A percentile compares a stretch with the other conserved stretches of the same genome.
These are phyloP conservation scores for Gisinianus flammeolus DNA, from an alignment of 2,888 invertebrate species.

Conservation along the genomic window DNA sequence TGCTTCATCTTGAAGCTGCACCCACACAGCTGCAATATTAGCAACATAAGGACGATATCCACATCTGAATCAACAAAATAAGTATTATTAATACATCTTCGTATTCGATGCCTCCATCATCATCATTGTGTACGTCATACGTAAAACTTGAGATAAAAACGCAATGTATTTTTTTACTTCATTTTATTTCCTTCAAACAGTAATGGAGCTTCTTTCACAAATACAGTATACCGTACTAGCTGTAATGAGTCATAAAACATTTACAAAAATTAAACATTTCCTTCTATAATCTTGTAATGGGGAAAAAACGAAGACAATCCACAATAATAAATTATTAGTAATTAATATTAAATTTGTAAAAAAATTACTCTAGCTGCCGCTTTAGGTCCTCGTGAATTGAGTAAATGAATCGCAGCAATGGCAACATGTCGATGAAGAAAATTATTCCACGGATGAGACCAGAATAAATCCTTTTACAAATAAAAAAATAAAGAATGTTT, in stretches of 20 bases:
- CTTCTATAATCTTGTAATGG: too few species aligned
- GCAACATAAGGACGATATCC: constrained; percentile 38
- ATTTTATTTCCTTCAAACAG: constrained; percentile 29
- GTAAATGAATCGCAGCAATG: constrained; percentile 33
- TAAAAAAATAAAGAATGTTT: constrained; percentile 54
- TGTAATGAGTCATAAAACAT: neutral
- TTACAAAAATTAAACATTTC: neutral
- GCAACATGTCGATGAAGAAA: constrained; percentile 73
- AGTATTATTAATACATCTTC: too few species aligned
- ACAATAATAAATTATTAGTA: neutral
- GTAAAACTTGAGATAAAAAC: neutral
- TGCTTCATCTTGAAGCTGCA: constrained; percentile 35
- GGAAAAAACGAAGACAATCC: too few species aligned
- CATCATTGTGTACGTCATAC: too few species aligned
- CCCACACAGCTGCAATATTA: constrained; percentile 28
- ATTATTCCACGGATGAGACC: constrained; percentile 90
- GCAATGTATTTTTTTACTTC: constrained; percentile 19
- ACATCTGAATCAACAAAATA: constrained; percentile 6
- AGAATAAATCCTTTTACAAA: constrained; percentile 88
- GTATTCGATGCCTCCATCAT: too few species aligned
- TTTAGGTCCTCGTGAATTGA: constrained; percentile 38
- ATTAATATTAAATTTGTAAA: neutral
- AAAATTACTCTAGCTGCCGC: constrained; percentile 36
- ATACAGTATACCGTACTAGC: constrained; percentile 33
- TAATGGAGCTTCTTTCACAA: constrained; percentile 30